Base-by-base conservation (phyloP, 92 coral and sea anemone genomes). In the Muricea muricata region DNA sequence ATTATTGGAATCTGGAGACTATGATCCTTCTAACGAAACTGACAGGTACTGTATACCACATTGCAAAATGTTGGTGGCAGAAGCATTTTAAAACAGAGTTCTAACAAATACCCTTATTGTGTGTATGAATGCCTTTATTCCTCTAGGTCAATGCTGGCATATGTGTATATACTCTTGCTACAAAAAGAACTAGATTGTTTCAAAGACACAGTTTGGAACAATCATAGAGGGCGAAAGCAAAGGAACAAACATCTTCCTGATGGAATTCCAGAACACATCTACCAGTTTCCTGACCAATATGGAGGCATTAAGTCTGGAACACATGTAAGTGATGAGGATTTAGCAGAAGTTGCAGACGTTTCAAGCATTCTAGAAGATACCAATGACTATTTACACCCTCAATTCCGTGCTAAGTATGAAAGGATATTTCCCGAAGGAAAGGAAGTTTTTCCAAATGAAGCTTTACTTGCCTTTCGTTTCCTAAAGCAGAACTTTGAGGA, bases 391-490 rank as follows among this genome's bases (percentile, higher is more conserved):
- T 39, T 85, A n/a, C 58, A 33, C 91, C 20, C 71, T 54, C 0
- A 87, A 88, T 30, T 84, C 24, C 79, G 92, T 40, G 77, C 24
- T 32, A 57, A 85, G 58, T 88, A 83, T 74, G 91, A 87, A 67
- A 84, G 77, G 65, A 41, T 75, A n/a, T 29, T 88, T 66, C 65
- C 78, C 67, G 84, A 88, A 42, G 68, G 17, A 45, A 90, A 89
- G 56, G 74, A 61, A 80, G 80, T 79, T 30, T n/a, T n/a, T n/a
- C n/a, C n/a, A n/a, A 80, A 63, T 74, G 93, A 87, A n/a, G 9
- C 42, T 9, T 37, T 9, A 37, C 42, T 37, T 37, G n/a, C n/a
- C n/a, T n/a, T n/a, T n/a, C n/a, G n/a, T n/a, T n/a, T n/a, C n/a
- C n/a, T n/a, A n/a, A n/a, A n/a, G n/a, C n/a, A n/a, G n/a, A n/a